These are phyloP conservation scores for Macaria notata DNA, from an alignment of 2,888 invertebrate species.

Conservation along the genomic window DNA sequence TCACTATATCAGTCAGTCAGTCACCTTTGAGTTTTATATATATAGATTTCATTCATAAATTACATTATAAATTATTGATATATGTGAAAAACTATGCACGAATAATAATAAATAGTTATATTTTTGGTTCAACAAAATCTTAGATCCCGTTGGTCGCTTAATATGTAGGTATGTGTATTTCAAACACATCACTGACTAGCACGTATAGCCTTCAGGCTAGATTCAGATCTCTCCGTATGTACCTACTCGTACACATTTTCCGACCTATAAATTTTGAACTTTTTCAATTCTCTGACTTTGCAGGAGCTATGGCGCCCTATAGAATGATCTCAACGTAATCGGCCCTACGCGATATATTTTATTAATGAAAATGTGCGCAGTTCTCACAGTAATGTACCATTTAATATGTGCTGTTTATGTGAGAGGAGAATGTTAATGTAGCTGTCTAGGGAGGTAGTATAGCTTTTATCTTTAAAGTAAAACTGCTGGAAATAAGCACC, in stretches of 20 bases:
- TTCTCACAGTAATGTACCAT: conserved; percentile 44
- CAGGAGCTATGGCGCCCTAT: conserved; percentile 58
- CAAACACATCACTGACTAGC: no score
- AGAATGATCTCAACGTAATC: conserved; percentile 50
- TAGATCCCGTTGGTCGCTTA: no score
- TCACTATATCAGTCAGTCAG: no score
- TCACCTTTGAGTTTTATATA: no score
- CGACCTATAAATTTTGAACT: background rate
- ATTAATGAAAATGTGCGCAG: conserved; percentile 47
- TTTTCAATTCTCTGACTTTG: conserved; percentile 28
- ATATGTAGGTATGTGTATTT: no score
- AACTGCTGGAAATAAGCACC: background rate
- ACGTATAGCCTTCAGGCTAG: no score
- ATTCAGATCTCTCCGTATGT: no score
- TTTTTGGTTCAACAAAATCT: no score
- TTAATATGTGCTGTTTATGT: conserved; percentile 23
- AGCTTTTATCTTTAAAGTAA: background rate
- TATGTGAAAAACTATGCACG: no score
- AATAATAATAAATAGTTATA: no score
- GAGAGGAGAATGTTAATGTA: conserved; percentile 16
- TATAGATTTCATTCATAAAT: no score
- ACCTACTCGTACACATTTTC: background rate
- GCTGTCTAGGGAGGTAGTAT: background rate
- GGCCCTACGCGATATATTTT: conserved; percentile 57
- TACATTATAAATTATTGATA: no score